These are phyloP conservation scores for Monopis laevigella DNA, from an alignment of 2,888 invertebrate species.

Conservation along the genomic window DNA sequence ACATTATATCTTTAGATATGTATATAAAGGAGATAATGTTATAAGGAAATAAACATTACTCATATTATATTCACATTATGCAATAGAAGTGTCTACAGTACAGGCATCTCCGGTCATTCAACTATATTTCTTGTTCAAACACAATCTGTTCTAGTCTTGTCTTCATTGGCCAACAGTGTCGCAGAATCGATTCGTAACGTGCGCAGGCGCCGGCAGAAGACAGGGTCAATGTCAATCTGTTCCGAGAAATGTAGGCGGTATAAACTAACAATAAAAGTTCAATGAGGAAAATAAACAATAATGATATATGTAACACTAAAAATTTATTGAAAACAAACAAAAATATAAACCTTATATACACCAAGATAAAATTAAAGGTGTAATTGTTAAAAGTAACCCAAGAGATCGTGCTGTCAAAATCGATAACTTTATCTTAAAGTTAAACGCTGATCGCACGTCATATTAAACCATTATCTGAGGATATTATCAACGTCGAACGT, in stretches of 20 bases:
- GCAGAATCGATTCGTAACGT: constrained; percentile 53
- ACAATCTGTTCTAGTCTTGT: constrained; percentile 33
- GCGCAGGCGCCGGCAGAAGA: constrained; percentile 34
- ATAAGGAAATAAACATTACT: too few species aligned
- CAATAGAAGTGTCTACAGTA: too few species aligned
- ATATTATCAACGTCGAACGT: constrained; percentile 27
- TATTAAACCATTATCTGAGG: constrained; percentile 38
- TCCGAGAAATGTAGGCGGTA: constrained; percentile 16
- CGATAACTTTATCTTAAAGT: constrained; percentile 27
- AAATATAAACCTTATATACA: too few species aligned
- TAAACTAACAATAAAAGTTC: not conserved
- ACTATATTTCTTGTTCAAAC: constrained; percentile 38
- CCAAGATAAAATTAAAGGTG: too few species aligned
- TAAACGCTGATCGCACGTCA: constrained; percentile 32
- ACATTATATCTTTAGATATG: too few species aligned
- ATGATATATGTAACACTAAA: too few species aligned
- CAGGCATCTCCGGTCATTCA: constrained; percentile 6
- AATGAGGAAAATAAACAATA: too few species aligned
- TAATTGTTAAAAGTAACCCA: too few species aligned
- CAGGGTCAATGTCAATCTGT: constrained; percentile 60
- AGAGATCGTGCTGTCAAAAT: constrained; percentile 24
- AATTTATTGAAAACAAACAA: too few species aligned
- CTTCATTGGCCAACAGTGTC: constrained; percentile 36
- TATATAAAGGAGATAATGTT: too few species aligned
- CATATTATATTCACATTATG: too few species aligned